Evolutionary conservation across 2,797 vertebrate genomes (phyloP).

Genomic region (Tauraco hartlaubi): DNA sequence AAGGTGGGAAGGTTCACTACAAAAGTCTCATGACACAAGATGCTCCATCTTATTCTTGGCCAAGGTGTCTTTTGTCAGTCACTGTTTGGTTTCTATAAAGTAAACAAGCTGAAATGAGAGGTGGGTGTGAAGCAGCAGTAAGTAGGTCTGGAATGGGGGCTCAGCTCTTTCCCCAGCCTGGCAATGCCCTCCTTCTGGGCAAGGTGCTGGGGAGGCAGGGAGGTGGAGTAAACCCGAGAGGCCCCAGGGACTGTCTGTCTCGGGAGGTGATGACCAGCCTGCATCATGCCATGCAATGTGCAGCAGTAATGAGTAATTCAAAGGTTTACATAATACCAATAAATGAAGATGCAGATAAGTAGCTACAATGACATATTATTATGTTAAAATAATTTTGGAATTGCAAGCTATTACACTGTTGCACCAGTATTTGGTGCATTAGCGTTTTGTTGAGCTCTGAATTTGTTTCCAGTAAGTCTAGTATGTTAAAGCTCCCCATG

Average conservation of each 20-base stretch:
- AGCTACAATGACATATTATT: neutral
- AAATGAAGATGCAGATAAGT: neutral
- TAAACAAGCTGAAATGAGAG: neutral
- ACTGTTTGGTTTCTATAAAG: neutral
- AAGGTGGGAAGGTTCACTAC: neutral
- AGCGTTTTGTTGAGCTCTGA: neutral
- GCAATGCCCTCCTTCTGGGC: neutral
- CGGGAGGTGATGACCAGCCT: neutral
- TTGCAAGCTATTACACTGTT: neutral
- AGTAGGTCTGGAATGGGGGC: neutral
- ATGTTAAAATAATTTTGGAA: neutral
- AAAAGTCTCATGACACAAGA: neutral
- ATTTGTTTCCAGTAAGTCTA: neutral
- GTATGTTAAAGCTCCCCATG: neutral
- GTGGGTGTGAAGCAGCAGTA: neutral
- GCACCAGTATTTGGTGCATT: neutral
- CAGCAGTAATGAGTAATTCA: neutral
- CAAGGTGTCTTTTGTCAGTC: neutral
- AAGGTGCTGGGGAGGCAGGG: neutral
- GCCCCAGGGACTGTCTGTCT: neutral
- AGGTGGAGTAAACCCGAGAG: neutral
- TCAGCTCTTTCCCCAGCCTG: neutral
- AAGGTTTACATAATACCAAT: neutral
- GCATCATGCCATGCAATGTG: neutral
- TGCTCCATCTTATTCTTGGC: neutral